phyloP scores from a whole-genome alignment of 2,113 vertebrate genomes.

The Eleginops maclovinus region DNA sequence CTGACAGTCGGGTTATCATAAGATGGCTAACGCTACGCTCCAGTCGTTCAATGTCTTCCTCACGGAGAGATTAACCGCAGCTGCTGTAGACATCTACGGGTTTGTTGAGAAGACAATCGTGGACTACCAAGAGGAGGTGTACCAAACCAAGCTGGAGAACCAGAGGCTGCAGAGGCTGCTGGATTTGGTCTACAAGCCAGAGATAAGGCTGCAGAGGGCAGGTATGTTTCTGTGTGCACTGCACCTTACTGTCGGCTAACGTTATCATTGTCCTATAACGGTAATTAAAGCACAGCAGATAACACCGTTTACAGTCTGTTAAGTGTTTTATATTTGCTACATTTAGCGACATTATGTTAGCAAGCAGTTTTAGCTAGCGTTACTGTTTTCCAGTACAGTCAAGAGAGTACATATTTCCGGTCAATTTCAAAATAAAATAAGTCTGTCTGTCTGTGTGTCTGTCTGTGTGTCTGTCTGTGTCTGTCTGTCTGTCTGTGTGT shows the following conservation, averaged over 20 bases:
- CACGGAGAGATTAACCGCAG: constrained; percentile 57
- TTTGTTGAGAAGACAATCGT: constrained; percentile 55
- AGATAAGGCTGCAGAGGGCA: constrained; percentile 53
- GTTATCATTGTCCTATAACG: too few species aligned
- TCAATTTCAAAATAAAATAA: too few species aligned
- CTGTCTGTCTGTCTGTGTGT: too few species aligned
- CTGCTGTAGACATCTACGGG: constrained; percentile 65
- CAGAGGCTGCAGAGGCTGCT: constrained; percentile 63
- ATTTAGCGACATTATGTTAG: not conserved
- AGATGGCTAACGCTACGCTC: constrained; percentile 45
- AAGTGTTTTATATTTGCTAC: not conserved
- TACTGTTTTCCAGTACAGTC: not conserved
- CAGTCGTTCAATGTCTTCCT: constrained; percentile 66
- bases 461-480: too few species aligned
- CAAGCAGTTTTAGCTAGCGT: not conserved
- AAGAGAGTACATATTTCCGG: not conserved
- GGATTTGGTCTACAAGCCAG: constrained; percentile 60
- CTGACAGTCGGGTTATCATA: not conserved
- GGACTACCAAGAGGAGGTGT: constrained; percentile 63
- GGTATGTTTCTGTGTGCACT: constrained; percentile 21
- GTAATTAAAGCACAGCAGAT: not conserved
- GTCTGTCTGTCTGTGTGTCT: constrained; percentile 1
- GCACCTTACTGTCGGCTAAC: too few species aligned
- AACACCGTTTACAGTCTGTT: not conserved
- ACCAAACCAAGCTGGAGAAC: constrained; percentile 58